Conservation (phyloP, 2,113 vertebrate species). For the Antigone vipio region DNA sequence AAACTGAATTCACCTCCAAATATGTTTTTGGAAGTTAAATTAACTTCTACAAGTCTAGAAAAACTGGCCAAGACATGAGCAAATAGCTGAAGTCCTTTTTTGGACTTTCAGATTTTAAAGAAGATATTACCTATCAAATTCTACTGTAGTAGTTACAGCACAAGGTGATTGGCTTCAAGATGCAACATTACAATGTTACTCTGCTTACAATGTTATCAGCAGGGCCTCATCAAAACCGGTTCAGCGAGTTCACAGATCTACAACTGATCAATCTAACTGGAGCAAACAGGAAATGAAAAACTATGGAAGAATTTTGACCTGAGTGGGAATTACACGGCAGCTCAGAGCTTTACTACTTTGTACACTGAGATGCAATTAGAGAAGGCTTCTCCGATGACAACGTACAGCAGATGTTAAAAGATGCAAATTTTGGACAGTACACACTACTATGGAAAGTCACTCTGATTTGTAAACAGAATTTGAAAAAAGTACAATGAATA, state of each 20-base stretch:
- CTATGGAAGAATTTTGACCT: not conserved
- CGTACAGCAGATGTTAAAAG: not conserved
- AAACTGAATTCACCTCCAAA: not conserved
- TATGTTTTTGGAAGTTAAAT: not conserved
- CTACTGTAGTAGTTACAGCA: not conserved
- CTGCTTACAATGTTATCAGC: not conserved
- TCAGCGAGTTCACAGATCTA: not conserved
- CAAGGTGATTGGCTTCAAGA: not conserved
- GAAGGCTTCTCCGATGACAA: not conserved
- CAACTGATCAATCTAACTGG: not conserved
- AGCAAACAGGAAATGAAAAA: conserved; percentile 20
- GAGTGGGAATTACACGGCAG: not conserved
- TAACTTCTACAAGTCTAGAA: not conserved
- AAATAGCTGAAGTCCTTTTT: not conserved
- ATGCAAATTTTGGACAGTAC: not conserved
- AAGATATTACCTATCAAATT: not conserved
- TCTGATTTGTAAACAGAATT: not conserved
- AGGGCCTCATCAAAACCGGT: not conserved
- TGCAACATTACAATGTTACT: not conserved
- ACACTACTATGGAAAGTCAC: not conserved
- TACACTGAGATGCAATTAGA: not conserved
- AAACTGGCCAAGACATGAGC: not conserved
- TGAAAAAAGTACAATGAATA: not conserved
- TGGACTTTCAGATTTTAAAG: not conserved
- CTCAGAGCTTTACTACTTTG: not conserved